phyloP scores from a whole-genome alignment of 1,140 invertebrate species.

The Leptonema lineaticorne region DNA sequence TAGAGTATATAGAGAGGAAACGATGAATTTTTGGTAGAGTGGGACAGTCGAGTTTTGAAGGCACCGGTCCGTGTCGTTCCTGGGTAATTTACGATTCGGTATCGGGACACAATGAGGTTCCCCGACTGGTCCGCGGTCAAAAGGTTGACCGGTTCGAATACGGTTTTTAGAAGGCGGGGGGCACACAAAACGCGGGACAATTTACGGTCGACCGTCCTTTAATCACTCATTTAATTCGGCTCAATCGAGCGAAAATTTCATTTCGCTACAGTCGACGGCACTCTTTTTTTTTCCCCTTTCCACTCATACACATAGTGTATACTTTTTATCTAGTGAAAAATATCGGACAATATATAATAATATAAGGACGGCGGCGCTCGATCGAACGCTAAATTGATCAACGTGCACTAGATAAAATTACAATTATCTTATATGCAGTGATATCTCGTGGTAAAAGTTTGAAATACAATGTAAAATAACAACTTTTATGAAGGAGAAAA shows the following conservation, averaged over 20 bases:
- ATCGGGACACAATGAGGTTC: slow-evolving; percentile 14
- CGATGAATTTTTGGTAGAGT: background rate
- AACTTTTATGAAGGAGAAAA: too few species aligned
- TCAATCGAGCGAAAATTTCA: slow-evolving; percentile 19
- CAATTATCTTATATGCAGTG: too few species aligned
- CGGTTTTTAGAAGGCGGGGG: too few species aligned
- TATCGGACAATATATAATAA: too few species aligned
- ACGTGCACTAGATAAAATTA: too few species aligned
- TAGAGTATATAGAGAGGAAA: background rate
- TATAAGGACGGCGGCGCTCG: too few species aligned
- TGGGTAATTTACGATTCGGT: slow-evolving; percentile 18
- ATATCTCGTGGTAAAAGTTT: too few species aligned
- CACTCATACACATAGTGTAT: too few species aligned
- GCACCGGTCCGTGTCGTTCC: slow-evolving; percentile 1
- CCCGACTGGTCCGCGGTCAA: background rate
- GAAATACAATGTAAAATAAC: too few species aligned
- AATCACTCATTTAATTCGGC: slow-evolving; percentile 10
- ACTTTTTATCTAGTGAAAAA: too few species aligned
- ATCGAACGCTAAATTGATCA: too few species aligned
- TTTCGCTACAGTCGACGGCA: background rate
- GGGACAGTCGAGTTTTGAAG: background rate
- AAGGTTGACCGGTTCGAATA: background rate
- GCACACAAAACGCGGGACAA: background rate
- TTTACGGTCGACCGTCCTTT: slow-evolving; percentile 12
- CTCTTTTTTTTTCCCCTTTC: too few species aligned